These are phyloP conservation scores for Leptarthrus brevirostris DNA, from an alignment of 2,888 invertebrate genomes.

Conservation along the genomic window DNA sequence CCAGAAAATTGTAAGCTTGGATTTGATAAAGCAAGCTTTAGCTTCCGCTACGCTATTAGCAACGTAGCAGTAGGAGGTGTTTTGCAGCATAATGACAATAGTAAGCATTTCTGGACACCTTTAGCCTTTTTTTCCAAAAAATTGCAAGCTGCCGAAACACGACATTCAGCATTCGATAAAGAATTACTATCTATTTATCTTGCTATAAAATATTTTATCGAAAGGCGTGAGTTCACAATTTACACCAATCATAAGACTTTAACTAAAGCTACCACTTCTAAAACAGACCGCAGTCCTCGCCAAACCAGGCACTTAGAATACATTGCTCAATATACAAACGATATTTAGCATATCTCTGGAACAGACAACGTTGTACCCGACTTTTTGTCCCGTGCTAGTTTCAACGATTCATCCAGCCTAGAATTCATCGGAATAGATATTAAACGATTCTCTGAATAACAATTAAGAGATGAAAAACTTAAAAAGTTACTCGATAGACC, in stretches of 20 bases:
- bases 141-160: conserved; percentile 57
- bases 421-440: not conserved
- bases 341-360: conserved; percentile 39
- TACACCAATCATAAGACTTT: conserved; percentile 18
- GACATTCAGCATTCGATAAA: too few species aligned
- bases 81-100: conserved; percentile 59
- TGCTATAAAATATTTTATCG: not conserved
- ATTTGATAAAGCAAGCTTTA: not conserved
- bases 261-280: conserved; percentile 25
- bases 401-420: not conserved
- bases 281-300: conserved; percentile 42
- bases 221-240: not conserved
- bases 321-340: conserved; percentile 47
- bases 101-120: conserved; percentile 58
- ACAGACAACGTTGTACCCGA: conserved; percentile 48
- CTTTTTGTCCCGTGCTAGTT: conserved; percentile 27
- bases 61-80: conserved; percentile 62
- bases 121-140: conserved; percentile 62
- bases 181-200: not conserved
- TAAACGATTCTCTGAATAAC: not conserved
- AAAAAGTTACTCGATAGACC: not conserved
- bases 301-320: conserved; percentile 50
- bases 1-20: too few species aligned
- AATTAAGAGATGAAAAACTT: conserved; percentile 10
- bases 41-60: not conserved